phyloP scores from a whole-genome alignment of 2,113 vertebrate species.

The Odobenus rosmarus region DNA sequence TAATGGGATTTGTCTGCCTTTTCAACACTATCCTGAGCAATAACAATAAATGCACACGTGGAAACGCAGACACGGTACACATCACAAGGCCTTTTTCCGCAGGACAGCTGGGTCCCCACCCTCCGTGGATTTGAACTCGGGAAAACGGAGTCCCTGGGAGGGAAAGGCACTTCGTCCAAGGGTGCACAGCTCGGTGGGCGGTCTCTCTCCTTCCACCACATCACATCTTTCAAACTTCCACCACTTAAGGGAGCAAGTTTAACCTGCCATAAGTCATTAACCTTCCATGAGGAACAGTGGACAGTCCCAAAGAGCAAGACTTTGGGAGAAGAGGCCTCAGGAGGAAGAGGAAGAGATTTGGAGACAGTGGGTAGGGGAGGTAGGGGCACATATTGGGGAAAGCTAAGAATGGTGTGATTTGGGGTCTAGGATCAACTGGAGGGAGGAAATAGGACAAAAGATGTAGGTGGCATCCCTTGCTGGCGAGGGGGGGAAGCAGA shows the following conservation, averaged over 20 bases:
- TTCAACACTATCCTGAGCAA: slow-evolving; percentile 58
- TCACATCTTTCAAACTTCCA: not conserved
- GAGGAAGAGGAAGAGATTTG: not conserved
- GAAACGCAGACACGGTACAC: slow-evolving; percentile 73
- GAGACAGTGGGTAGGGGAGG: not conserved
- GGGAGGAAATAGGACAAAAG: not conserved
- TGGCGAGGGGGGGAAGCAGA: not conserved
- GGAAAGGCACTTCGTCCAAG: not conserved
- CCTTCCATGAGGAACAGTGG: not conserved
- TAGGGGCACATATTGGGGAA: not conserved
- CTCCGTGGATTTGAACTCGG: not conserved
- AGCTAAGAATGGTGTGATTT: not conserved
- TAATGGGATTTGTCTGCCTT: slow-evolving; percentile 67
- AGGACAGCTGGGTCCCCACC: slow-evolving; percentile 6
- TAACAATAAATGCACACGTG: slow-evolving; percentile 83
- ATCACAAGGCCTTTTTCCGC: slow-evolving; percentile 67
- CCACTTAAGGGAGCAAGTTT: not conserved
- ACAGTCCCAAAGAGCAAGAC: not conserved
- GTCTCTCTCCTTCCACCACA: not conserved
- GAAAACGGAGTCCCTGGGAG: slow-evolving; percentile 32
- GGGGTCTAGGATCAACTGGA: not conserved
- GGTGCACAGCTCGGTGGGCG: not conserved
- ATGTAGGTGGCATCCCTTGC: not conserved
- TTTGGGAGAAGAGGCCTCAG: not conserved
- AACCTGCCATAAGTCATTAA: not conserved